These are phyloP conservation scores for Vanessa atalanta DNA, from an alignment of 1,140 invertebrate species.

Conservation along the genomic window DNA sequence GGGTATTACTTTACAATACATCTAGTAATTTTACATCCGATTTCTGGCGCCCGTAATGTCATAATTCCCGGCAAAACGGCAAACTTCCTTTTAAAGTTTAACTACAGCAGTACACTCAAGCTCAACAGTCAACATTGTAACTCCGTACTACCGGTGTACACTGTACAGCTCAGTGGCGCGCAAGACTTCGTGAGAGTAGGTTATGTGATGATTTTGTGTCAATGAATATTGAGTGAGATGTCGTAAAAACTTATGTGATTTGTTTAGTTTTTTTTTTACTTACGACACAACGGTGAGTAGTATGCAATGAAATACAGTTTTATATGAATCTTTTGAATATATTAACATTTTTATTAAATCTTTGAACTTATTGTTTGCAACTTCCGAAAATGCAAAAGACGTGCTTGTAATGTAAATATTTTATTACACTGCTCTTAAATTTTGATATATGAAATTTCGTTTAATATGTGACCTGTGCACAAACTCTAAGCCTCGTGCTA, in stretches of 20 bases:
- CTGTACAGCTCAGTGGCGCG: constrained; percentile 21
- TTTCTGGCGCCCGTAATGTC: background rate
- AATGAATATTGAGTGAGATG: constrained; percentile 6
- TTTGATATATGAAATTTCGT: background rate
- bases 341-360: background rate
- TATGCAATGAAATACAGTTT: background rate
- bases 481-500: too few relatives aligned
- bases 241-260: constrained; percentile 25
- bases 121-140: background rate
- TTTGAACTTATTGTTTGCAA: background rate
- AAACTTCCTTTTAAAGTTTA: constrained; percentile 2
- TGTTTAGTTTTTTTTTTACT: background rate
- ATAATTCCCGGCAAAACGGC: background rate
- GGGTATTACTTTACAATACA: background rate
- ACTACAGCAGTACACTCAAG: too few relatives aligned
- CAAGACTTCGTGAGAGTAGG: constrained; percentile 1
- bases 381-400: constrained; percentile 9
- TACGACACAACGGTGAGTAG: background rate
- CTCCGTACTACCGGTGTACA: background rate
- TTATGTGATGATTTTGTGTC: constrained; percentile 14
- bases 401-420: constrained; percentile 1
- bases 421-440: background rate
- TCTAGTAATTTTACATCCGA: background rate
- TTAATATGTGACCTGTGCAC: background rate
- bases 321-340: background rate